Evolutionary conservation across 2,888 invertebrate species (phyloP), one percentile per base, ranked within the genome.

Genomic region (Aleiodes testaceus): DNA sequence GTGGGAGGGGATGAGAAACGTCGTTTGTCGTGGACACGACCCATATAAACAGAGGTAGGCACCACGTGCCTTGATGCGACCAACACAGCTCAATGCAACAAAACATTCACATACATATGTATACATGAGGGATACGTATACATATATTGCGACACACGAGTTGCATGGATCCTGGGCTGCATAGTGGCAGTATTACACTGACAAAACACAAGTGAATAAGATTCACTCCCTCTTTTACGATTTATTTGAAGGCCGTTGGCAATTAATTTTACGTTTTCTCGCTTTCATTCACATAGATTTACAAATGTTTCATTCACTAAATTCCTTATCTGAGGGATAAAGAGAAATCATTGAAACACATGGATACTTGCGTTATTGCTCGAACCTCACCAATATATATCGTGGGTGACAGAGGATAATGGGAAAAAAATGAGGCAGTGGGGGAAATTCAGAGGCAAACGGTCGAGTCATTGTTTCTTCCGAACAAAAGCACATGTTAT

Each of bases 201-300:
- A 64, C 44, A 44, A 64, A 64, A 69, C 55, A 52, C 47, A 68
- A 68, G 9, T 36, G 36, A 6, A 9, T 36, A 59, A 14, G 53
- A 52, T 49, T 44, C 53, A 26, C 42, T 67, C 42, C 42, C 67
- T 16, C 67, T 26, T 42, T 26, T 22, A 42, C 26, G 14, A 49
- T 16, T 45, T n/a, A 47, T 26, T 68, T 20, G 44, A 67, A 45
- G 49, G 47, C 16, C 61, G 47, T 47, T 49, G 74, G 74, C 75
- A 77, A 79, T 79, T 79, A 79, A 79, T 76, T 75, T 76, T 72
- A 68, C 73, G 75, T 73, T 66, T 75, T 75, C 76, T 78, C 76
- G 71, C 75, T 75, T 63, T 70, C 72, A 72, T 75, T 75, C 73
- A 69, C 66, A 69, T 71, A 75, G 20, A 14, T 18, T 20, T 2